Percentiles rank a stretch among this genome's conserved stretches.
Evolutionary conservation across 2,888 invertebrate species (phyloP).

Genomic region (Eulithis prunata): DNA sequence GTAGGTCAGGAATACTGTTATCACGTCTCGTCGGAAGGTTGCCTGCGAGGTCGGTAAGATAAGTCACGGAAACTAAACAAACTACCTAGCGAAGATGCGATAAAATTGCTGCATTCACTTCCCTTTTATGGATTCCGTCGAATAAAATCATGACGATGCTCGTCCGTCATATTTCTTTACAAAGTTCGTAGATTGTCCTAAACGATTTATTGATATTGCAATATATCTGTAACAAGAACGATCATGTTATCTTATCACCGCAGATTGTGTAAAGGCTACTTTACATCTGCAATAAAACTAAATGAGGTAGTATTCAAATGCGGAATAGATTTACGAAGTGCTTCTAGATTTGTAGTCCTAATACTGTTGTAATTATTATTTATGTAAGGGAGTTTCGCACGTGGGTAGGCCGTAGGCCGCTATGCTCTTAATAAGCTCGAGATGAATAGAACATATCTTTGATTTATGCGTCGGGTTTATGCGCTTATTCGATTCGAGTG

Average conservation of each 20-base stretch:
- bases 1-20: conserved; percentile 59
- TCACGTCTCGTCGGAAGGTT: conserved; percentile 31
- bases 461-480: conserved; percentile 44
- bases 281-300: conserved; percentile 29
- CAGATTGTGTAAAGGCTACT: conserved; percentile 25
- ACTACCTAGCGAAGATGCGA: conserved; percentile 10
- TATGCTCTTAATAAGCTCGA: conserved; percentile 45
- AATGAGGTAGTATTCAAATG: conserved; percentile 42
- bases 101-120: conserved; percentile 12
- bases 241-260: conserved; percentile 12
- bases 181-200: not conserved
- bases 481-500: conserved; percentile 36
- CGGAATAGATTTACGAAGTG: conserved; percentile 44
- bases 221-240: conserved; percentile 11
- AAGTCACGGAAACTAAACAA: conserved; percentile 23
- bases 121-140: conserved; percentile 18
- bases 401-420: conserved; percentile 44
- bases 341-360: conserved; percentile 43
- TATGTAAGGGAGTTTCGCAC: conserved; percentile 42
- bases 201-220: conserved; percentile 5
- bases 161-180: conserved; percentile 8
- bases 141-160: conserved; percentile 5
- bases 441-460: conserved; percentile 44
- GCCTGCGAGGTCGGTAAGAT: conserved; percentile 24
- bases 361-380: conserved; percentile 47